Conservation (phyloP, 2,888 invertebrate genomes). For the Lasioglossum calceatum region DNA sequence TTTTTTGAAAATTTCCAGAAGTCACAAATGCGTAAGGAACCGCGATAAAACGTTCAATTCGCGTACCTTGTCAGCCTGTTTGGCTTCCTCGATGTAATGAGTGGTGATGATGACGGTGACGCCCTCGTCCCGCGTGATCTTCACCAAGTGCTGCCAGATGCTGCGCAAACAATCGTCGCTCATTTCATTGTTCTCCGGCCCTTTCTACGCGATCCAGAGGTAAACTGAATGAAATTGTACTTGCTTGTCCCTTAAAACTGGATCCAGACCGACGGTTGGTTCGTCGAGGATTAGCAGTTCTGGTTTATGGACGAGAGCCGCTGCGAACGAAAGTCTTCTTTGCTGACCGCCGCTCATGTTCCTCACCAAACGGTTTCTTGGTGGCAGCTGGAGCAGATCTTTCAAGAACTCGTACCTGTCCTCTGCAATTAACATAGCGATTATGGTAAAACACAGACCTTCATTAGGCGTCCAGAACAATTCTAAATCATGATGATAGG, state of each 20-base stretch:
- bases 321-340: conserved; percentile 94
- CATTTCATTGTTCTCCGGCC: not conserved
- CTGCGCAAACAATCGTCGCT: conserved; percentile 84
- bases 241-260: conserved; percentile 92
- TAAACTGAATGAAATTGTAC: conserved; percentile 70
- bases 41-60: too few relatives aligned
- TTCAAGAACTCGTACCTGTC: conserved; percentile 89
- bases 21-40: too few relatives aligned
- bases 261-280: conserved; percentile 97
- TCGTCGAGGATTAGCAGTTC: conserved; percentile 96
- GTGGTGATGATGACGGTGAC: conserved; percentile 96
- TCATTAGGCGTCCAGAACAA: not conserved
- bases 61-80: conserved; percentile 90
- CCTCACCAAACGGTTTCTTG: conserved; percentile 88
- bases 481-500: not conserved
- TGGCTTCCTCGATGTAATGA: conserved; percentile 97
- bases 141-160: conserved; percentile 94
- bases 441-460: not conserved
- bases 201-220: not conserved
- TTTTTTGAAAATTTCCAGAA: too few relatives aligned
- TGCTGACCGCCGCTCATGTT: conserved; percentile 96
- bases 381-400: conserved; percentile 91
- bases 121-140: conserved; percentile 89
- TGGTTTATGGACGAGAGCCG: conserved; percentile 94
- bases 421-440: conserved; percentile 73